A percentile compares a stretch with the other conserved stretches of the same genome.
Conservation (phyloP, 2,113 vertebrate species). For the Nettapus auritus region DNA sequence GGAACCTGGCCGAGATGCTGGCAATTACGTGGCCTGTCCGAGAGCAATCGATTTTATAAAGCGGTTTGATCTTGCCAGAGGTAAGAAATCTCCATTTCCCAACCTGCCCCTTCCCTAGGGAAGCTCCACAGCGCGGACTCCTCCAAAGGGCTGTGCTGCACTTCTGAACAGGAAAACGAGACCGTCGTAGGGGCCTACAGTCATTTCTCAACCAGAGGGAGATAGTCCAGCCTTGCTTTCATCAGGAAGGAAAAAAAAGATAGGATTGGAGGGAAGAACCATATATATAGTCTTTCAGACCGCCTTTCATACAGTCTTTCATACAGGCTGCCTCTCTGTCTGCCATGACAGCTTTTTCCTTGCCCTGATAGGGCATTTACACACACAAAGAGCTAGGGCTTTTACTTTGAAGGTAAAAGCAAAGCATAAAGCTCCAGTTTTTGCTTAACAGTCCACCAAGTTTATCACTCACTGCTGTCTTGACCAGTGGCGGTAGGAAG, state of each 20-base stretch:
- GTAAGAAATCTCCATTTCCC: not conserved
- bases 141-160: not conserved
- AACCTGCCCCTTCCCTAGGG: not conserved
- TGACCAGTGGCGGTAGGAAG: not conserved
- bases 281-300: not conserved
- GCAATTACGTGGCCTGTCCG: not conserved
- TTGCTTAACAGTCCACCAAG: not conserved
- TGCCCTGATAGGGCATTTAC: not conserved
- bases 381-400: not conserved
- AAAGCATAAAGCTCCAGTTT: not conserved
- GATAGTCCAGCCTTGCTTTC: not conserved
- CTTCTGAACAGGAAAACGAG: not conserved
- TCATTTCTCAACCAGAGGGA: not conserved
- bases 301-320: too few relatives aligned
- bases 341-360: not conserved
- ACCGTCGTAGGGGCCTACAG: not conserved
- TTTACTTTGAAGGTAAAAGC: not conserved
- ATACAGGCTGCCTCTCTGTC: not conserved
- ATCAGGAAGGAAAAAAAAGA: not conserved
- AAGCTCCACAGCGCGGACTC: not conserved
- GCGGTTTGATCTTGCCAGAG: not conserved
- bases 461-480: not conserved
- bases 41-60: conserved; percentile 12
- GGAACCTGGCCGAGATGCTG: not conserved
- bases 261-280: not conserved